A percentile compares a stretch with the other conserved stretches of the same genome.
Conservation (phyloP, 2,113 vertebrate species). For the Crypturellus undulatus region DNA sequence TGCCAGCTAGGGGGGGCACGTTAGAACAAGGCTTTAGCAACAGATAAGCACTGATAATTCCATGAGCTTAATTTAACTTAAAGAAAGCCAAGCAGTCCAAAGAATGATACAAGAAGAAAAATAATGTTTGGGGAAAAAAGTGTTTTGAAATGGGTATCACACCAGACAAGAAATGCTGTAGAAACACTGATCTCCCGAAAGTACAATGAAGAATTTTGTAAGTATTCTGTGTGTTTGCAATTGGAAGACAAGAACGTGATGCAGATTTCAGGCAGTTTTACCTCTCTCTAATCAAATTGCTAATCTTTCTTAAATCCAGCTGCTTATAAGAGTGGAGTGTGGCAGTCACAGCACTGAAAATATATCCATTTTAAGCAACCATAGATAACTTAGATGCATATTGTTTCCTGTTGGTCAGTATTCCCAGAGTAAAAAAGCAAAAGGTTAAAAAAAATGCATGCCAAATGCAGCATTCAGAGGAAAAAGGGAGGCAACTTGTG, state of each 20-base stretch:
- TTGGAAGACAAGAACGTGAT: neutral
- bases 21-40: neutral
- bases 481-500: neutral
- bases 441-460: neutral
- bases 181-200: fast-evolving
- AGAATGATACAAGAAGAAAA: fast-evolving
- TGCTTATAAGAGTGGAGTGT: neutral
- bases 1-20: fast-evolving
- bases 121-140: fast-evolving
- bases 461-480: neutral
- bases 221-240: neutral
- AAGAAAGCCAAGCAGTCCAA: neutral
- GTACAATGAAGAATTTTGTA: neutral
- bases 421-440: neutral
- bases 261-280: neutral
- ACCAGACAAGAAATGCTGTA: fast-evolving
- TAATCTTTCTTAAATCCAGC: neutral
- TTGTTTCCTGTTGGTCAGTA: neutral
- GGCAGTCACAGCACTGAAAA: neutral
- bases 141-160: fast-evolving
- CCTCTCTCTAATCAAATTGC: neutral
- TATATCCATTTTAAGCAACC: neutral
- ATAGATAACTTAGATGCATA: fast-evolving
- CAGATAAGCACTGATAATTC: neutral
- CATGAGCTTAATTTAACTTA: neutral